Conservation (phyloP, 2,888 invertebrate species). For the Thumatha senex region DNA sequence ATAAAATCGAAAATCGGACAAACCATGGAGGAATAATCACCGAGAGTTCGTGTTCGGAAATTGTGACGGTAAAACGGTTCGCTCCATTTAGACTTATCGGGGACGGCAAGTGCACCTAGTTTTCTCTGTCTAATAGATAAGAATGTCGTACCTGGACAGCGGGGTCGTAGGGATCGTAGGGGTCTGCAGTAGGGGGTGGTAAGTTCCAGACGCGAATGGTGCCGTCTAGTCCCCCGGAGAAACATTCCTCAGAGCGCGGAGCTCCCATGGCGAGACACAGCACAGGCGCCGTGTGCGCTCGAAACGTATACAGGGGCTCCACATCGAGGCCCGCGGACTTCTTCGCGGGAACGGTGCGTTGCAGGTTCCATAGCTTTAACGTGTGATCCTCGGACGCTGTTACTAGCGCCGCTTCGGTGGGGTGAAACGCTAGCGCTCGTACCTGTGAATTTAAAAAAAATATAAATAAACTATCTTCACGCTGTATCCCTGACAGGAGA, state of each 20-base stretch:
- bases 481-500: too few species aligned
- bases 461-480: background rate
- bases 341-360: constrained; percentile 98
- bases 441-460: constrained; percentile 73
- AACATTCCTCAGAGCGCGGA: constrained; percentile 97
- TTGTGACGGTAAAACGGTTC: too few species aligned
- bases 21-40: too few species aligned
- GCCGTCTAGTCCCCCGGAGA: constrained; percentile 97
- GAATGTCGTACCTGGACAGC: constrained; percentile 86
- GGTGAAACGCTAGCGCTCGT: constrained; percentile 96
- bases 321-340: constrained; percentile 98
- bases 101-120: too few species aligned
- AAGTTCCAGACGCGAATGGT: constrained; percentile 98
- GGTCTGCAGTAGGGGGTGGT: constrained; percentile 97
- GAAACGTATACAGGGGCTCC: constrained; percentile 99
- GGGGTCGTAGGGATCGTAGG: constrained; percentile 98
- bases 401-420: constrained; percentile 97
- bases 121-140: too few species aligned
- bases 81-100: too few species aligned
- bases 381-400: constrained; percentile 99
- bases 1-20: too few species aligned
- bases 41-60: too few species aligned
- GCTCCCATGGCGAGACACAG: constrained; percentile 96
- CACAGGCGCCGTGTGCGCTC: constrained; percentile 97
- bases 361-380: constrained; percentile 99